Conservation (phyloP, 1,140 invertebrate species). For the Amyelois transitella region DNA sequence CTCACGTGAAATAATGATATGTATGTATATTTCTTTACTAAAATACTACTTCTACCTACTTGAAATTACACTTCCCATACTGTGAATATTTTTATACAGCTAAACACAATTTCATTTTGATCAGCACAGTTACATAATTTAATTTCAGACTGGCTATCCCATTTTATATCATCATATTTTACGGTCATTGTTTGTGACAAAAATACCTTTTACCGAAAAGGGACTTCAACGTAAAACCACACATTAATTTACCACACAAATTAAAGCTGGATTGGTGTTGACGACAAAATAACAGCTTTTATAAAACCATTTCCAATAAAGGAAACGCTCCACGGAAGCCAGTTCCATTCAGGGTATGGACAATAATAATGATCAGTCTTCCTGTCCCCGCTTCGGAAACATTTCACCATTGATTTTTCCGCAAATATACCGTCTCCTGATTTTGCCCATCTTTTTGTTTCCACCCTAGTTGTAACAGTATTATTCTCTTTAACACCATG, state of each 20-base stretch:
- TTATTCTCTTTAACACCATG: slow-evolving; percentile 16
- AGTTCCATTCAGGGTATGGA: slow-evolving; percentile 37
- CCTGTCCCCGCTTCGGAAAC: slow-evolving; percentile 56
- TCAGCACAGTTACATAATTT: too few species aligned
- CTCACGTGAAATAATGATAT: too few species aligned
- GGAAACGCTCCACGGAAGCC: slow-evolving; percentile 42
- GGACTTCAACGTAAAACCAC: not conserved
- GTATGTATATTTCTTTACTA: too few species aligned
- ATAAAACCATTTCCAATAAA: slow-evolving; percentile 50
- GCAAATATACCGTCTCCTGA: slow-evolving; percentile 52
- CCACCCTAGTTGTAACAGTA: slow-evolving; percentile 13
- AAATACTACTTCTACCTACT: too few species aligned
- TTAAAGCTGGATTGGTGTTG: slow-evolving; percentile 26
- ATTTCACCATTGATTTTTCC: slow-evolving; percentile 69
- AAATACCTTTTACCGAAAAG: not conserved
- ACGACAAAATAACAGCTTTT: slow-evolving; percentile 55
- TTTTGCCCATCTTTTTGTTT: slow-evolving; percentile 21
- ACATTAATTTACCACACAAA: slow-evolving; percentile 27
- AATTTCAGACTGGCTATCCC: too few species aligned
- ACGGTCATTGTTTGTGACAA: too few species aligned
- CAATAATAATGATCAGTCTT: slow-evolving; percentile 64
- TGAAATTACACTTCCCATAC: too few species aligned
- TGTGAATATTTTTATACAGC: too few species aligned
- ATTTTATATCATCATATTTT: too few species aligned
- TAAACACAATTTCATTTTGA: too few species aligned